Conservation (phyloP, 2,888 invertebrate genomes). For the Nemotelus pantherinus region DNA sequence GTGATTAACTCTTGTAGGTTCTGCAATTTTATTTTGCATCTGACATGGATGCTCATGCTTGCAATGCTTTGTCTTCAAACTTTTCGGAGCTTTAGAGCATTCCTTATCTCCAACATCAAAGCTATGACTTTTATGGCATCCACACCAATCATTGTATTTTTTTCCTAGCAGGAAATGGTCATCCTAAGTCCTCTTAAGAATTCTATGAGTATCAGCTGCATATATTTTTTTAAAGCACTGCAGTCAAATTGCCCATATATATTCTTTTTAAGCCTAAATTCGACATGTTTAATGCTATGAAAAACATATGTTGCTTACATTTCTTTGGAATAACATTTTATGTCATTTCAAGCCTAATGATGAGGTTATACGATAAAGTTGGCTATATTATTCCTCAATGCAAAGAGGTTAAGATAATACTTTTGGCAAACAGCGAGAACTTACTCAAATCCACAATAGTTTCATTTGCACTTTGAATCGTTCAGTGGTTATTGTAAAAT, state of each 20-base stretch:
- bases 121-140: not conserved
- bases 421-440: no score
- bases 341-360: conserved; percentile 17
- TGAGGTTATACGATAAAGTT: not conserved
- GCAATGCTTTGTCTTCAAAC: not conserved
- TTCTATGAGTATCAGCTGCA: not conserved
- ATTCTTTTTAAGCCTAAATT: not conserved
- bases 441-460: no score
- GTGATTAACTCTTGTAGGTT: not conserved
- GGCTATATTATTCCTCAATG: not conserved
- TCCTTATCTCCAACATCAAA: no score
- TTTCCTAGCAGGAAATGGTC: not conserved
- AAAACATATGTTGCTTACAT: not conserved
- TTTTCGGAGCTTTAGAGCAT: not conserved
- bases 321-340: not conserved
- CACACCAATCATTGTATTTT: not conserved
- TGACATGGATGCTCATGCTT: not conserved
- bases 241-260: not conserved
- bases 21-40: not conserved
- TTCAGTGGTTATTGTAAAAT: no score
- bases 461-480: no score
- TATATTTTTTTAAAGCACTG: not conserved
- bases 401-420: not conserved
- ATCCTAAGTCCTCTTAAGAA: not conserved
- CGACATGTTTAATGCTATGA: conserved; percentile 15